phyloP scores from a whole-genome alignment of 2,113 vertebrate genomes.

The Catharus bicknelli region DNA sequence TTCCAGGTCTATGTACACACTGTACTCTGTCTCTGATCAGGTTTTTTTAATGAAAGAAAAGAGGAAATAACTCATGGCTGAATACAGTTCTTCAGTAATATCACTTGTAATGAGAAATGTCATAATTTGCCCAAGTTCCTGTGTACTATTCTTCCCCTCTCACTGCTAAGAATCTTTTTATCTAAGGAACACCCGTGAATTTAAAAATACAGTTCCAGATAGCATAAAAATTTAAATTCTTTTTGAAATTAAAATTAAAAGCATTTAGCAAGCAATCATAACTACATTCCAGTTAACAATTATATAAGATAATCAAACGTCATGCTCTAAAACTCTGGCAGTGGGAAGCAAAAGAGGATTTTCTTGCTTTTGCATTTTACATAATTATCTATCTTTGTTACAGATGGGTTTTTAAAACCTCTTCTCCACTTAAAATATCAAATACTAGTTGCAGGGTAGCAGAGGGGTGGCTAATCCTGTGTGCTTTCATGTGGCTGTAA shows the following conservation, averaged over 20 bases:
- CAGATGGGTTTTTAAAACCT: conserved; percentile 20
- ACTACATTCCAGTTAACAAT: conserved; percentile 35
- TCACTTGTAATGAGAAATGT: background rate
- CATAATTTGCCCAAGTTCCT: background rate
- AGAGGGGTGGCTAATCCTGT: background rate
- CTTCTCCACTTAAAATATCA: conserved; percentile 14
- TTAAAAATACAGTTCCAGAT: background rate
- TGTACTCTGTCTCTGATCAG: background rate
- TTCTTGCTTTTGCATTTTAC: conserved; percentile 12
- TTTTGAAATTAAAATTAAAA: conserved; percentile 44
- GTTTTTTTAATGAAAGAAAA: conserved; percentile 12
- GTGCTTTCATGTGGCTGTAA: conserved; percentile 5
- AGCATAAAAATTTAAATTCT: background rate
- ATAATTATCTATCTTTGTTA: conserved; percentile 25
- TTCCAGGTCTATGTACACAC: background rate
- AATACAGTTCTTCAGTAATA: background rate
- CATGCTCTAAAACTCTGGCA: background rate
- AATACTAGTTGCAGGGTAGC: conserved; percentile 8
- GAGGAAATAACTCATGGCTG: background rate
- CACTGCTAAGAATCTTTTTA: background rate
- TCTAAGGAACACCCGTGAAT: background rate
- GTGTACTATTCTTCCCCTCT: background rate
- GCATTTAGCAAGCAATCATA: conserved; percentile 13
- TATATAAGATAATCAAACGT: conserved; percentile 10
- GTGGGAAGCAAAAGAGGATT: background rate